phyloP scores from a whole-genome alignment of 1,140 invertebrate species.

The Cherax quadricarinatus region DNA sequence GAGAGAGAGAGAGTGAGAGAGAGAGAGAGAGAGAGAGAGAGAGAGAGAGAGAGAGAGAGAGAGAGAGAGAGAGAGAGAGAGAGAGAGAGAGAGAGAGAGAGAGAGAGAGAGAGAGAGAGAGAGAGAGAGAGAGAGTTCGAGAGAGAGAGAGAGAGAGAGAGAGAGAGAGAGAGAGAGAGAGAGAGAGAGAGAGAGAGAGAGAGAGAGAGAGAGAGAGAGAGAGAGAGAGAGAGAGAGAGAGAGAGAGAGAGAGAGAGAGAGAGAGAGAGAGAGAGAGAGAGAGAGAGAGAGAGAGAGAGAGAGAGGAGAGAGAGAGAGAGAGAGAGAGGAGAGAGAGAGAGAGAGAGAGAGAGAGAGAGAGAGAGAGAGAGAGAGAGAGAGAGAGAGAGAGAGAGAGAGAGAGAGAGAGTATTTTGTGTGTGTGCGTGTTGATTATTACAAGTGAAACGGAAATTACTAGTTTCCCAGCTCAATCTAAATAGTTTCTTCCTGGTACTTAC shows the following conservation, averaged over 20 bases:
- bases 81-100: slow-evolving; percentile 18
- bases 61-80: background rate
- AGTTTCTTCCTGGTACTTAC: too few relatives aligned
- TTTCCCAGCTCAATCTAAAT: too few relatives aligned
- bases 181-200: slow-evolving; percentile 34
- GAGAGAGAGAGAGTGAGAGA: too few relatives aligned
- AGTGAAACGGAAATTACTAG: too few relatives aligned
- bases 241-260: background rate
- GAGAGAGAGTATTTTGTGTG: too few relatives aligned
- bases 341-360: background rate
- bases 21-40: background rate
- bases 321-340: background rate
- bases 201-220: slow-evolving; percentile 12
- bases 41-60: slow-evolving; percentile 1
- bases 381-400: too few relatives aligned
- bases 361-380: too few relatives aligned
- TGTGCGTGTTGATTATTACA: too few relatives aligned
- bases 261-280: slow-evolving; percentile 10
- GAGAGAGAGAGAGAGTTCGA: too few relatives aligned
- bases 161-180: background rate
- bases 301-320: background rate
- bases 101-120: background rate
- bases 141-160: slow-evolving; percentile 8
- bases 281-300: slow-evolving; percentile 25
- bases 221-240: background rate